These are phyloP conservation scores for Burhinus oedicnemus DNA, from an alignment of 2,113 vertebrate genomes.

Conservation along the genomic window DNA sequence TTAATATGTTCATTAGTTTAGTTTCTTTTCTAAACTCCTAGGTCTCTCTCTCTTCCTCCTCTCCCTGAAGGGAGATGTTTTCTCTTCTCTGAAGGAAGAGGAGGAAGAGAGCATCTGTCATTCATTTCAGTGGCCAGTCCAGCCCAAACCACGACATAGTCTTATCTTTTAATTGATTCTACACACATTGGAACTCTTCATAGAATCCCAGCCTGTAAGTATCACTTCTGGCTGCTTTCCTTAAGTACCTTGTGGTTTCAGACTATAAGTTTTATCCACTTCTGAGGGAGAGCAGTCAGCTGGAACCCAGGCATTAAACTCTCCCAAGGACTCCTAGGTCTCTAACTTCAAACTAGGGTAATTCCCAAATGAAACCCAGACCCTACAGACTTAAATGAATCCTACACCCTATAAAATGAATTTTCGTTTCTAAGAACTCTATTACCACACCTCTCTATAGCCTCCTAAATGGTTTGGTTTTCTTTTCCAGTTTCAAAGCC, in stretches of 20 bases:
- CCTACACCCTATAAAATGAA: neutral
- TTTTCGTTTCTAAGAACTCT: neutral
- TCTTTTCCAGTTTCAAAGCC: slow-evolving; percentile 1
- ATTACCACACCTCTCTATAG: neutral
- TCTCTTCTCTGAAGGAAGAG: no score
- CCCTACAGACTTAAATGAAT: neutral
- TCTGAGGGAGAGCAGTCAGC: neutral
- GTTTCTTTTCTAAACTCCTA: no score
- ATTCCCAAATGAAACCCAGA: neutral
- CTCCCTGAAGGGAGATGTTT: no score
- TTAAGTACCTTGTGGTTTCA: neutral
- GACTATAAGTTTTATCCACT: neutral
- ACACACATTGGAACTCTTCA: neutral
- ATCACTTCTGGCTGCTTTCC: neutral
- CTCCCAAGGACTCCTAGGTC: neutral
- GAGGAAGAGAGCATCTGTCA: no score
- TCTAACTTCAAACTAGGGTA: neutral
- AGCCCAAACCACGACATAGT: neutral
- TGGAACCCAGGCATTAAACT: neutral
- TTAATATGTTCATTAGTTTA: no score
- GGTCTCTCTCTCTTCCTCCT: no score
- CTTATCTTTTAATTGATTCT: neutral
- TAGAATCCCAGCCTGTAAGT: neutral
- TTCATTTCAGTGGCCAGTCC: no score
- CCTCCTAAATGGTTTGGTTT: neutral